phyloP scores from a whole-genome alignment of 2,113 vertebrate genomes.

The Papio anubis region DNA sequence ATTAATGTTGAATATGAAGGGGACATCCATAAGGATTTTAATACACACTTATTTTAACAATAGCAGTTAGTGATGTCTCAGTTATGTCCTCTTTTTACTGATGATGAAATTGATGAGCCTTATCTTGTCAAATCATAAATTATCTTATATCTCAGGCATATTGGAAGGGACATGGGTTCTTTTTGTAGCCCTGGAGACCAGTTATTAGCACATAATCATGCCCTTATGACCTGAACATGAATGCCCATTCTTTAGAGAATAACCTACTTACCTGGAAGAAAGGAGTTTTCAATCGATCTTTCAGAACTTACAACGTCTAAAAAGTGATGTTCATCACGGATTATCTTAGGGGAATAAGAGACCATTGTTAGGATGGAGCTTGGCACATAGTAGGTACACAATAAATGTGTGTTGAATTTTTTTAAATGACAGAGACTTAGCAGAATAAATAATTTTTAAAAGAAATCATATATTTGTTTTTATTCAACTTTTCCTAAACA shows the following conservation, averaged over 20 bases:
- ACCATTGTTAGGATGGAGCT: neutral
- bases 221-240: neutral
- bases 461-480: neutral
- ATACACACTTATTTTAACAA: conserved; percentile 6
- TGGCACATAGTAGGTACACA: neutral
- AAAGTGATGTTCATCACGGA: neutral
- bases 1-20: neutral
- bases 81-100: conserved; percentile 8
- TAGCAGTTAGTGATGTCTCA: neutral
- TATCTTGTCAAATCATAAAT: neutral
- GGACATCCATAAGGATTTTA: neutral
- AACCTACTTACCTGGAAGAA: conserved; percentile 1
- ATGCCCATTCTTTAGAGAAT: neutral
- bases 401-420: neutral
- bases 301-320: neutral
- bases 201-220: conserved; percentile 8
- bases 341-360: neutral
- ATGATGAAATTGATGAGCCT: conserved; percentile 20
- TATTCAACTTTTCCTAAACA: neutral
- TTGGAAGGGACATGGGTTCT: neutral
- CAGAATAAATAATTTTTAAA: conserved; percentile 24
- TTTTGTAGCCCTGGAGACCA: neutral
- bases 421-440: neutral
- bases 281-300: neutral
- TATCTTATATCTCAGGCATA: neutral